Evolutionary conservation across 2,888 invertebrate species (phyloP).

Genomic region (Myopa testacea): DNA sequence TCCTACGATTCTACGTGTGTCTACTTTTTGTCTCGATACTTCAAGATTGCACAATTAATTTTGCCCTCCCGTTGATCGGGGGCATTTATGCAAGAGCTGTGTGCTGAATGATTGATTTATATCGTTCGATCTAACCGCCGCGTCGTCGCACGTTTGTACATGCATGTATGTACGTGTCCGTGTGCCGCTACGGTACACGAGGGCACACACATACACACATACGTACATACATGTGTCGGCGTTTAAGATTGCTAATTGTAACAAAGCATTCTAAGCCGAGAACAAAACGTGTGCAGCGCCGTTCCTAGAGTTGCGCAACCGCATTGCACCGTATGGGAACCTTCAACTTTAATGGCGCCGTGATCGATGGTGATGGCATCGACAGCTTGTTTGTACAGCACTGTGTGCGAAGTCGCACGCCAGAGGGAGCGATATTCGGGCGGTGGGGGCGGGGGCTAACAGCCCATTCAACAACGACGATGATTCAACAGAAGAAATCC

Average conservation of each 20-base stretch:
- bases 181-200: background rate
- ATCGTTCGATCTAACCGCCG: background rate
- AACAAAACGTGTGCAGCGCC: background rate
- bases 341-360: slow-evolving; percentile 20
- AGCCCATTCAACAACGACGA: too few relatives aligned
- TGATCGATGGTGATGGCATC: slow-evolving; percentile 29
- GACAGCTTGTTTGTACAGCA: slow-evolving; percentile 1
- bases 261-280: slow-evolving; percentile 18
- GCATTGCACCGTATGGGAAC: background rate
- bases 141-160: background rate
- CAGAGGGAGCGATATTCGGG: background rate
- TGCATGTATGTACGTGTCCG: background rate
- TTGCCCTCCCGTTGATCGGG: slow-evolving; percentile 14
- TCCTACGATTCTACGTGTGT: background rate
- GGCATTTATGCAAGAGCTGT: slow-evolving; percentile 9
- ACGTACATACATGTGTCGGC: background rate
- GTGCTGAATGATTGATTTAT: slow-evolving; percentile 35
- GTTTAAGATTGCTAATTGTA: slow-evolving; percentile 30
- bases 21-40: background rate
- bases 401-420: background rate
- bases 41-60: slow-evolving; percentile 32
- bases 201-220: too few relatives aligned
- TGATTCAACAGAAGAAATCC: too few relatives aligned
- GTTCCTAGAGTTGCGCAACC: background rate
- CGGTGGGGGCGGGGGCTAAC: background rate